Conservation (phyloP, 2,797 vertebrate species). For the Lophotriccus pileatus region DNA sequence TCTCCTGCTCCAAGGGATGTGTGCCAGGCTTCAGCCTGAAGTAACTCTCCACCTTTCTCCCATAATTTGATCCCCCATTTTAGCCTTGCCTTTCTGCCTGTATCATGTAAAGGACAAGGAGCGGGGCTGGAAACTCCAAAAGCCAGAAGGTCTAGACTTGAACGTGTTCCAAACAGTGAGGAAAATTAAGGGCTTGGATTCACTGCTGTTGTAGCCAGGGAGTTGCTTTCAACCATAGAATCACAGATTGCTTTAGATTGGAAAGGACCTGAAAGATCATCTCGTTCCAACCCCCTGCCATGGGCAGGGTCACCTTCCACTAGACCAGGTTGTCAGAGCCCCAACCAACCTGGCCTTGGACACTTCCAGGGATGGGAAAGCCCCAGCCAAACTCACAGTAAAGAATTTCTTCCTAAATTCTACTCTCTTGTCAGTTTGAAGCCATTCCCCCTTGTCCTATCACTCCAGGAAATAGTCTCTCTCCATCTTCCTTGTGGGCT, state of each 20-base stretch:
- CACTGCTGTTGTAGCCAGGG: background rate
- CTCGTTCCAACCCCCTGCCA: background rate
- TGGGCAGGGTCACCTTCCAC: background rate
- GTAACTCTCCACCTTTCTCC: background rate
- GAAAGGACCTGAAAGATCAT: background rate
- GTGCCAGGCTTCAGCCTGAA: background rate
- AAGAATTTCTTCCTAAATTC: fast-evolving
- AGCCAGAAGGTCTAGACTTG: background rate
- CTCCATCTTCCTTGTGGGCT: background rate
- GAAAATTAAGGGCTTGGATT: background rate
- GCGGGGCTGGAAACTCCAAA: background rate
- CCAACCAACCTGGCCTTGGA: fast-evolving
- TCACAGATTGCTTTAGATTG: background rate
- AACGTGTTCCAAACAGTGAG: background rate
- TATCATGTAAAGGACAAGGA: fast-evolving
- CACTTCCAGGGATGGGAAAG: background rate
- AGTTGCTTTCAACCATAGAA: background rate
- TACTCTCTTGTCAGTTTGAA: background rate
- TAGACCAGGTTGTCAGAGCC: fast-evolving
- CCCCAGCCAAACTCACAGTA: background rate
- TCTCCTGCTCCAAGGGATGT: background rate
- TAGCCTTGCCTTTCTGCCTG: background rate
- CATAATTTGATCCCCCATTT: background rate
- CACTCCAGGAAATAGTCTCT: background rate
- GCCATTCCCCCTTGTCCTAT: background rate